Evolutionary conservation across 2,113 vertebrate genomes (phyloP), one percentile per base, ranked within the genome.

Genomic region (Varanus salvator): DNA sequence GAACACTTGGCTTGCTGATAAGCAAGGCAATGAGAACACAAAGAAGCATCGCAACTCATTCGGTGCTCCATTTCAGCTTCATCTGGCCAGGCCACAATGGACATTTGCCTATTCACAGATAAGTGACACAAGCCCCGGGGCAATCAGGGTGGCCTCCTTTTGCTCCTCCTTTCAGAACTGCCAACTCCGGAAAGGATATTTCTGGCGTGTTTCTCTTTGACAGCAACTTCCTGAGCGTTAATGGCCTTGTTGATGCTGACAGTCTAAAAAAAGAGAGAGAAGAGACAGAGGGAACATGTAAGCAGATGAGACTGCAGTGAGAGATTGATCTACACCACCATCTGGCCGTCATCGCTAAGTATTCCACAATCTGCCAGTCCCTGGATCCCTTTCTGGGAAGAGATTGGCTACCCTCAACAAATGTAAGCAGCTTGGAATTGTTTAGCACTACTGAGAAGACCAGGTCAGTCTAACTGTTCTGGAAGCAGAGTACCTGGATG

Each of bases 161-260:
- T 94, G 92, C 74, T 91, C 89, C n/a, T 82, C 87, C 72, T 8
- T 52, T 72, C 89, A 89, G 94, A 90, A 80, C 1, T 0, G 92
- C 74, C 96, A 93, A 2, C 85, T 91, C 87, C 83, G 83, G 90
- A 97, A 96, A 99, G 99, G 99, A 99, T 99, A 99, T 99, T 99
- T 97, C 99, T 98, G 97, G 99, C 99, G 38, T 99, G 99, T 94
- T 99, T 99, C 97, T 99, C 99, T 97, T 99, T 99, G 96, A 99
- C 99, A 84, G 98, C 99, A 54, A 99, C 98, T 98, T 99, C 99
- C 98, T 99, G 99, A 1, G 98, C 98, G 95, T 99, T 99, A 98
- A 99, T 99, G 93, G 99, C 99, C 97, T 99, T 99, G 97, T 99
- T 99, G 98, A 99, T 99, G 98, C 99, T 99, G 97, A 99, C 98